Evolutionary conservation across 2,888 invertebrate species (phyloP).

Genomic region (Aplocera efformata): DNA sequence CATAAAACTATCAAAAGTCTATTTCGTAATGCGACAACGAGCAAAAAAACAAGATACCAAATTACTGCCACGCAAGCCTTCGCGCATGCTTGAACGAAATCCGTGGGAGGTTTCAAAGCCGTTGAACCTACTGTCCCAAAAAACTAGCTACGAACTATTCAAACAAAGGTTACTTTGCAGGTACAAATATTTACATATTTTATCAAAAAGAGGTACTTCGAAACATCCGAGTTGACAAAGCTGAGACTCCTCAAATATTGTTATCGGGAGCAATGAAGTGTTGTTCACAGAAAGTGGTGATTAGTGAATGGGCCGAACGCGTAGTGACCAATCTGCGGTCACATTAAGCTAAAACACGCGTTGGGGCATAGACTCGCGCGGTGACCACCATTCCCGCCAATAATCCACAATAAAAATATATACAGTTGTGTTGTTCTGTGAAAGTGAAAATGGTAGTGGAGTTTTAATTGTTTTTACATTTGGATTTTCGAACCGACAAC

Average conservation of each 20-base stretch:
- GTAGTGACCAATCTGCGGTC: constrained; percentile 9
- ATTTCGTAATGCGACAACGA: not conserved
- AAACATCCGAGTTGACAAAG: constrained; percentile 7
- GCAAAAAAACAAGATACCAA: not conserved
- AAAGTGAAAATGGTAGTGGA: constrained; percentile 40
- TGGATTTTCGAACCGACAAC: constrained; percentile 27
- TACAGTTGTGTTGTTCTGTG: constrained; percentile 13
- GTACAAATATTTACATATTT: constrained; percentile 5
- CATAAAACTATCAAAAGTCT: not conserved
- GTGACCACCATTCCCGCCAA: constrained; percentile 5
- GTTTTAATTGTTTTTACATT: constrained; percentile 16
- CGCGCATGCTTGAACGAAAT: not conserved
- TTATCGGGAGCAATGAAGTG: constrained; percentile 15
- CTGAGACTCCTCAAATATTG: constrained; percentile 14
- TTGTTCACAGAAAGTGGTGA: constrained; percentile 21
- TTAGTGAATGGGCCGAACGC: constrained; percentile 24
- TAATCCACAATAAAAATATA: not conserved
- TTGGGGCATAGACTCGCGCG: constrained; percentile 9
- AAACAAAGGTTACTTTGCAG: not conserved
- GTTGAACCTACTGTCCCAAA: constrained; percentile 6
- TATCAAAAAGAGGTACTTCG: constrained; percentile 13
- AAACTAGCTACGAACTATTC: not conserved
- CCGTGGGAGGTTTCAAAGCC: constrained; percentile 2
- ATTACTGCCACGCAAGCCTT: not conserved
- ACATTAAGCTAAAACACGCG: constrained; percentile 4